Evolutionary conservation across 2,797 vertebrate species (phyloP).

Genomic region (Neomorphus geoffroyi): DNA sequence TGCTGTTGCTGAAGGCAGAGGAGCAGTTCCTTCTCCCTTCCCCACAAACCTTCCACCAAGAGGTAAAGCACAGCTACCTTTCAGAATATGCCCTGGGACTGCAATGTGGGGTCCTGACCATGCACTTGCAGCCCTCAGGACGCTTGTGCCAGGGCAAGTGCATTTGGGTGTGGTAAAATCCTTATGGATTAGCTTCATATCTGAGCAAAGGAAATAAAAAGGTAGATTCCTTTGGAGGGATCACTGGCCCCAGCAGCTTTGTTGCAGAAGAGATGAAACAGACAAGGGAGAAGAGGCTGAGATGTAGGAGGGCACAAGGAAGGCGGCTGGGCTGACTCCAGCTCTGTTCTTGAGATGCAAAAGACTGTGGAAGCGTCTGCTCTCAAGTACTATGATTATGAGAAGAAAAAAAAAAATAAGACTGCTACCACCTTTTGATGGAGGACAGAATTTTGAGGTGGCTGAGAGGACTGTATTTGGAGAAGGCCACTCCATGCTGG

Average conservation of each 20-base stretch:
- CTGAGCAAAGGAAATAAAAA: not conserved
- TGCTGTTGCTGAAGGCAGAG: not conserved
- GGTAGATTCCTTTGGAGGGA: not conserved
- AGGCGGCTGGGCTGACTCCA: not conserved
- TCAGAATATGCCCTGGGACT: not conserved
- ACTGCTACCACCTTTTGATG: not conserved
- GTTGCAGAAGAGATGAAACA: not conserved
- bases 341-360: not conserved
- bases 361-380: not conserved
- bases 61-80: not conserved
- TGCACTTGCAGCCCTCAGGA: not conserved
- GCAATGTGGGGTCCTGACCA: rapidly evolving
- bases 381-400: not conserved
- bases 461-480: not conserved
- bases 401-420: not conserved
- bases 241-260: not conserved
- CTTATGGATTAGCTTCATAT: not conserved
- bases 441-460: not conserved
- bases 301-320: not conserved
- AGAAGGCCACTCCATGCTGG: not conserved
- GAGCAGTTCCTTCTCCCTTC: not conserved
- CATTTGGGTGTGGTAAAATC: not conserved
- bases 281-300: not conserved
- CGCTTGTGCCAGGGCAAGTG: not conserved
- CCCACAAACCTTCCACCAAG: rapidly evolving